Base-by-base conservation (phyloP, 2,888 invertebrate genomes). In the Linhomoeus sp. region DNA sequence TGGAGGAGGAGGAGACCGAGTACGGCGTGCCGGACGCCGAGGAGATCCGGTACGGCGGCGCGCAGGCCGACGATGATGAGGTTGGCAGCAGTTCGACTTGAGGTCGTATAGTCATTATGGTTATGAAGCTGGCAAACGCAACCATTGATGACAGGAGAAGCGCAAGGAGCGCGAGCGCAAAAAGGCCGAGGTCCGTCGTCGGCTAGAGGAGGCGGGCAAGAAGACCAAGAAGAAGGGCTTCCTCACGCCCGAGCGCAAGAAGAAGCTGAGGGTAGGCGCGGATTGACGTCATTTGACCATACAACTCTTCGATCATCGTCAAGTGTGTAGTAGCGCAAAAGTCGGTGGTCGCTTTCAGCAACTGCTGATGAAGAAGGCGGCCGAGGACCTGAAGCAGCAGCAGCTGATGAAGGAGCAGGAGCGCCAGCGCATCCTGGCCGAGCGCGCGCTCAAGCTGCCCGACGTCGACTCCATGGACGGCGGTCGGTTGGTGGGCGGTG, bases 351-450 rank as follows among this genome's bases (percentile, higher is more conserved):
- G n/a, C n/a, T 53, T 60, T 41, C 67, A 92, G 90, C 79, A 90
- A 76, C 76, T 97, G 77, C 78, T 97, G 75, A 90, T 94, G 81
- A 88, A 92, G 76, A 97, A 94, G 77, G 97, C 94, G 70, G 94
- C 94, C 62, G 94, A 97, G 72, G 94, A 97, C 73, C 74, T 97
- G 75, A 92, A 92, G 76, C 90, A 90, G 72, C 92, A 97, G 74
- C 92, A 94, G 73, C 87, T 92, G 74, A 81, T 86, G 69, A 92
- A 94, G 76, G 88, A 90, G 50, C 86, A 88, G 56, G 94, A 92
- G 72, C 81, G 90, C 70, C 85, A 88, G 75, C 82, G 85, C 68
- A 85, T 87, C 75, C 87, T 90, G 70, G 84, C 85, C 67, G 83
- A 88, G 70, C 78, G 90, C 68, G 86, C 86, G 70, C 80, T 81